A percentile compares a stretch with the other conserved stretches of the same genome.
These are phyloP conservation scores for Florisuga fusca DNA, from an alignment of 2,797 vertebrate species.

Conservation along the genomic window DNA sequence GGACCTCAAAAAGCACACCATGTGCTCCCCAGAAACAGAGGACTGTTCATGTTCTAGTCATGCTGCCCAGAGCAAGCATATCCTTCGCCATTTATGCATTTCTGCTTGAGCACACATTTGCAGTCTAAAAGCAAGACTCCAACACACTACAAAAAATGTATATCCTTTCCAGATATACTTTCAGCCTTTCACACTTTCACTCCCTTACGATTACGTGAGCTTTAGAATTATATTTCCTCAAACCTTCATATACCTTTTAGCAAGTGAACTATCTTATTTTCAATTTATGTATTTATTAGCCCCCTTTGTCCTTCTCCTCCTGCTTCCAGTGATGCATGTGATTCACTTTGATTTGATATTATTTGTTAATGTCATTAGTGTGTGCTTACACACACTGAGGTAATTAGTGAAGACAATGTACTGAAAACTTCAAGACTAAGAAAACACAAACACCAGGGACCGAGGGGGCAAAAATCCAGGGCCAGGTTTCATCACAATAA, in stretches of 20 bases:
- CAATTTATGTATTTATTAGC: neutral
- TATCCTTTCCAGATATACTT: neutral
- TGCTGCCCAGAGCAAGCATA: neutral
- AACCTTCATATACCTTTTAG: neutral
- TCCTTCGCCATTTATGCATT: neutral
- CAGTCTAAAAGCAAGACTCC: neutral
- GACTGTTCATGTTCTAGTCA: neutral
- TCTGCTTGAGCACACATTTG: neutral
- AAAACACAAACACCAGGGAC: neutral
- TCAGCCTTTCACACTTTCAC: neutral
- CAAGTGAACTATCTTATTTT: neutral
- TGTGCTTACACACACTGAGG: neutral
- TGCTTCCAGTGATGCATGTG: neutral
- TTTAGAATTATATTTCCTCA: neutral
- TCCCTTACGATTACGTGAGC: neutral
- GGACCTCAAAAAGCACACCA: neutral
- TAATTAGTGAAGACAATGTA: slow-evolving; percentile 12
- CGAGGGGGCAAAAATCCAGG: neutral
- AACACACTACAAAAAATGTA: neutral
- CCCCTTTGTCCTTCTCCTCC: neutral
- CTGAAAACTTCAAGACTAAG: neutral
- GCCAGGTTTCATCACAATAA: neutral
- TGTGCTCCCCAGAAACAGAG: neutral
- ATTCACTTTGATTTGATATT: neutral
- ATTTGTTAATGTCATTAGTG: neutral